These are phyloP conservation scores for Ormyrus rosae DNA, from an alignment of 2,888 invertebrate genomes.

Conservation along the genomic window DNA sequence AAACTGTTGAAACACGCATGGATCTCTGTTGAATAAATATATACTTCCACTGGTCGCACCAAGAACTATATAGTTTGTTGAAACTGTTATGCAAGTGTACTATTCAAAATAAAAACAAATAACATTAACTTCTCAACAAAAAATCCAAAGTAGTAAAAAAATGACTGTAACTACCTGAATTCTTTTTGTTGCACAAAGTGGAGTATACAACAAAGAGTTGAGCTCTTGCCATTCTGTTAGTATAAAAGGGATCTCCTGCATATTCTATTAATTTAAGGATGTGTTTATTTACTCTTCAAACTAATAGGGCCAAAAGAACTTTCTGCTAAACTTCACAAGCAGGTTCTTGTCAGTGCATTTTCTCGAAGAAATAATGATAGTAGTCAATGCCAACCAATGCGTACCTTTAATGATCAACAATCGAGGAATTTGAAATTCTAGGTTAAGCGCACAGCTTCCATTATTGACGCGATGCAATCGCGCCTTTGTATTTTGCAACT, in stretches of 20 bases:
- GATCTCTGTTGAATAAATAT: conserved; percentile 85
- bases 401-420: background rate
- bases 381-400: too few species aligned
- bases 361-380: too few species aligned
- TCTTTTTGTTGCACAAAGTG: conserved; percentile 79
- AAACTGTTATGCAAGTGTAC: conserved; percentile 83
- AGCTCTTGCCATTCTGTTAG: conserved; percentile 71
- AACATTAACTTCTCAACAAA: background rate
- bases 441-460: conserved; percentile 37
- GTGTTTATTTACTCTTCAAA: background rate
- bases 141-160: background rate
- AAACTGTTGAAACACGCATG: conserved; percentile 86
- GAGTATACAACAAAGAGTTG: conserved; percentile 69
- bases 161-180: conserved; percentile 80
- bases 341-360: too few species aligned
- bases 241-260: conserved; percentile 67
- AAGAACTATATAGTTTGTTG: conserved; percentile 83
- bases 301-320: background rate
- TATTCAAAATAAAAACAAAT: conserved; percentile 57
- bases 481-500: background rate
- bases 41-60: conserved; percentile 90
- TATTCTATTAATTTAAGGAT: conserved; percentile 28
- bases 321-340: too few species aligned
- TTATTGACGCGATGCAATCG: conserved; percentile 34
- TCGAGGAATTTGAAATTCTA: conserved; percentile 4